phyloP scores from a whole-genome alignment of 2,888 invertebrate species.

The Phalera bucephala region DNA sequence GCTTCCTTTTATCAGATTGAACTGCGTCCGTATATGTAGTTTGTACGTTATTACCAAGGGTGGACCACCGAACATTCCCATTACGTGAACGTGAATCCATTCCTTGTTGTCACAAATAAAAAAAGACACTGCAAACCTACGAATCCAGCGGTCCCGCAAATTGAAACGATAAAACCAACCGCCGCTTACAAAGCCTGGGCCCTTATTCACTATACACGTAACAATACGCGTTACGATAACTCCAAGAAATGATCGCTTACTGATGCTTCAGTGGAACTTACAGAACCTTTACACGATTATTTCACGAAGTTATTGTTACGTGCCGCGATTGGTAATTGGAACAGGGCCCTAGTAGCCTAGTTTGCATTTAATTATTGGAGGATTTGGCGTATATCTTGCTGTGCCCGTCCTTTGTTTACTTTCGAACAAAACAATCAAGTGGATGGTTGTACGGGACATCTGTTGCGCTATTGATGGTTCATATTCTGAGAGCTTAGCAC shows the following conservation, averaged over 20 bases:
- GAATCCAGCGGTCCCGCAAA: neutral
- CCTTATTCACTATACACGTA: neutral
- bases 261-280: too few species aligned
- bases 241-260: too few species aligned
- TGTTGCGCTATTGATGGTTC: neutral
- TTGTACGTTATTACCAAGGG: too few species aligned
- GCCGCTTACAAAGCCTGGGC: slow-evolving; percentile 2
- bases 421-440: slow-evolving; percentile 22
- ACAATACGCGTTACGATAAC: too few species aligned
- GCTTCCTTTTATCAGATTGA: too few species aligned
- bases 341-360: neutral
- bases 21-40: too few species aligned
- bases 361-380: slow-evolving; percentile 13
- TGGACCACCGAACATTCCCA: too few species aligned
- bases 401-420: slow-evolving; percentile 11
- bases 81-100: too few species aligned
- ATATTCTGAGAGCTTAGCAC: too few species aligned
- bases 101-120: neutral
- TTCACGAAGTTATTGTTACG: too few species aligned
- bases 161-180: slow-evolving; percentile 5
- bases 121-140: neutral
- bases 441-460: slow-evolving; percentile 8
- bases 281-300: too few species aligned
- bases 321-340: too few species aligned
- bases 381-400: slow-evolving; percentile 7